Evolutionary conservation across 2,113 vertebrate genomes (phyloP), one percentile per base, ranked within the genome.

Genomic region (Lophochroa leadbeateri): DNA sequence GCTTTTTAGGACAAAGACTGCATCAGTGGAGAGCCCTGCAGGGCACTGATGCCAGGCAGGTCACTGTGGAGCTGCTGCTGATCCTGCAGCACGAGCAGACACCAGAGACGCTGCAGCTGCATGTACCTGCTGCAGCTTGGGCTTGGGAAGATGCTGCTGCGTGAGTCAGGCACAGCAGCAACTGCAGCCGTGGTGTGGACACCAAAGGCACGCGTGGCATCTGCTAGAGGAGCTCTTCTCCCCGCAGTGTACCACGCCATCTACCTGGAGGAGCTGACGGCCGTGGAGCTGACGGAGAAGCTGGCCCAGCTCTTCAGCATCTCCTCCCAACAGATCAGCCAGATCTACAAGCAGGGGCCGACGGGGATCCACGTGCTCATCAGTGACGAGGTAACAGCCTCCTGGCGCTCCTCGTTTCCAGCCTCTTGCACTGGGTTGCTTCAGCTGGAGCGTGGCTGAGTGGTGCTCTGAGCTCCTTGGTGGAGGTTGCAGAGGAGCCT

Each of bases 231-330:
- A 11, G 17, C 27, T 78, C 10, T 13, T 41, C 75, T 65, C 58
- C 47, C 53, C 15, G 12, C 97, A 99, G 99, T 99, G n/a, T 99
- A 99, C 97, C 99, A 99, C 17, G 99, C 99, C 25, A 98, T 99
- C 90, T 99, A 99, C 94, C 97, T 99, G 95, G 99, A 99, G 97
- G 99, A 99, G 43, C 97, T 99, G 93, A 99, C 98, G 0, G 97
- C 98, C 2, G 55, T 97, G 17, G 99, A 99, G 79, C 98, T 99
- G 92, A 98, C 98, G 0, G 99, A 99, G 93, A 99, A 99, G 97
- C 97, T 99, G 25, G 99, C 99, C 31, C 99, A 99, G 97, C 99
- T 99, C 39, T 99, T 99, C 98, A 99, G 98, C 83, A 99, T 99
- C 91, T 99, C 99, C 13, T 98, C 99, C 43, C 97, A 98, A 35